Conservation (phyloP, 2,888 invertebrate genomes). For the Noctua comes region DNA sequence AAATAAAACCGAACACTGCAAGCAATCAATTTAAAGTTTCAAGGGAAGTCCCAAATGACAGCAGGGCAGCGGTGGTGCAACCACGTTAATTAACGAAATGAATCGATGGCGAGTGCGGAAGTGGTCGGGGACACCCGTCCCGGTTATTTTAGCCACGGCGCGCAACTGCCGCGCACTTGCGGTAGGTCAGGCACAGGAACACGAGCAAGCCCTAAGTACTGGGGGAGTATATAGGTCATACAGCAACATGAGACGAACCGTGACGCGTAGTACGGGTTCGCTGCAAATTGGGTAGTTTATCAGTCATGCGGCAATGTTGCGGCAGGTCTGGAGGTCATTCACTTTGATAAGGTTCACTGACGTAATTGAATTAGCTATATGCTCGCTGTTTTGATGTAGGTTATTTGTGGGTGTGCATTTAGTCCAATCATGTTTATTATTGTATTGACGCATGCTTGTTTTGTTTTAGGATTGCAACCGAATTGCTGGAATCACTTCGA, state of each 20-base stretch:
- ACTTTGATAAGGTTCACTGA: conserved; percentile 76
- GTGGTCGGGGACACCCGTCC: conserved; percentile 80
- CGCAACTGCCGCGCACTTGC: conserved; percentile 82
- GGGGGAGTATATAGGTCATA: conserved; percentile 88
- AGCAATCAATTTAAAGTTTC: conserved; percentile 47
- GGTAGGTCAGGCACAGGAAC: conserved; percentile 88
- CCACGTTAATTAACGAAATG: conserved; percentile 61
- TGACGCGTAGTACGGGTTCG: conserved; percentile 63
- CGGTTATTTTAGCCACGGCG: conserved; percentile 82
- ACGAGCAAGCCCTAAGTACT: conserved; percentile 86
- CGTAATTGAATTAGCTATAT: conserved; percentile 69
- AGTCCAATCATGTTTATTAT: conserved; percentile 23
- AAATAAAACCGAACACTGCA: conserved; percentile 29
- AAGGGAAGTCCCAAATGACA: conserved; percentile 36
- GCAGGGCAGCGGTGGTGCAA: conserved; percentile 39
- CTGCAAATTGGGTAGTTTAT: conserved; percentile 70
- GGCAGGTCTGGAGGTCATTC: conserved; percentile 86
- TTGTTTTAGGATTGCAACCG: conserved; percentile 4
- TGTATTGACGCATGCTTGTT: conserved; percentile 24
- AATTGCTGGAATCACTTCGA: not conserved
- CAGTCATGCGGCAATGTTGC: conserved; percentile 77
- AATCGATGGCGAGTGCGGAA: conserved; percentile 74
- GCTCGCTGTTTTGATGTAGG: conserved; percentile 60
- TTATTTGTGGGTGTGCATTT: conserved; percentile 57
- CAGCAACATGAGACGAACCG: conserved; percentile 76